Conservation (phyloP, 2,797 vertebrate genomes). For the Oophaga sylvatica region DNA sequence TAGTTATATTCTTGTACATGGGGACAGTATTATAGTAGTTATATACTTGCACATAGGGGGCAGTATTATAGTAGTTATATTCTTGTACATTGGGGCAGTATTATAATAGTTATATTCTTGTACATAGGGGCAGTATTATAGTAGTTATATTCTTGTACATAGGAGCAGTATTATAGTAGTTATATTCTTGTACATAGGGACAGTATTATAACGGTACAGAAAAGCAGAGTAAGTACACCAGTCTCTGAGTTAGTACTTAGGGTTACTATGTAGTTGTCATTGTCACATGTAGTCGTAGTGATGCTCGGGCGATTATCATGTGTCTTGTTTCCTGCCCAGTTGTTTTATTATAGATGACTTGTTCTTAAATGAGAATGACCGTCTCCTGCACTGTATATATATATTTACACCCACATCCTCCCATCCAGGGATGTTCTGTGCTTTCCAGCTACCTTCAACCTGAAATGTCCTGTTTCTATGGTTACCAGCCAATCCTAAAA, state of each 20-base stretch:
- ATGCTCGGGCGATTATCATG: neutral
- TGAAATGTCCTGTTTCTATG: constrained; percentile 47
- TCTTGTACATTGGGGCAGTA: too few species aligned
- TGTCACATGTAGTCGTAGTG: neutral
- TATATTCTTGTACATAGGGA: neutral
- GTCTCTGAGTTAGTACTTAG: too few species aligned
- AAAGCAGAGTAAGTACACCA: neutral
- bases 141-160: neutral
- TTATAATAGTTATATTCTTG: too few species aligned
- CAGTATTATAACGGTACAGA: neutral
- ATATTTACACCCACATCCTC: neutral
- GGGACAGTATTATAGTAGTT: too few species aligned
- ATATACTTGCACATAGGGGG: too few species aligned
- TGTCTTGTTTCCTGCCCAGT: neutral
- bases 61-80: too few species aligned
- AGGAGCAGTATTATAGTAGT: neutral
- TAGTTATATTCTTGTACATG: too few species aligned
- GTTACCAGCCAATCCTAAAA: constrained; percentile 48
- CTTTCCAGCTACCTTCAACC: constrained; percentile 31
- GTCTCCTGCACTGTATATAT: neutral
- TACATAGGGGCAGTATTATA: too few species aligned
- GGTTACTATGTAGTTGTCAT: too few species aligned
- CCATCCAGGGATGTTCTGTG: neutral
- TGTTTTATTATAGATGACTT: neutral
- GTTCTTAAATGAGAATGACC: neutral